Evolutionary conservation across 2,113 vertebrate species (phyloP), one percentile per base, ranked within the genome.

Genomic region (Ceyx melanurus): DNA sequence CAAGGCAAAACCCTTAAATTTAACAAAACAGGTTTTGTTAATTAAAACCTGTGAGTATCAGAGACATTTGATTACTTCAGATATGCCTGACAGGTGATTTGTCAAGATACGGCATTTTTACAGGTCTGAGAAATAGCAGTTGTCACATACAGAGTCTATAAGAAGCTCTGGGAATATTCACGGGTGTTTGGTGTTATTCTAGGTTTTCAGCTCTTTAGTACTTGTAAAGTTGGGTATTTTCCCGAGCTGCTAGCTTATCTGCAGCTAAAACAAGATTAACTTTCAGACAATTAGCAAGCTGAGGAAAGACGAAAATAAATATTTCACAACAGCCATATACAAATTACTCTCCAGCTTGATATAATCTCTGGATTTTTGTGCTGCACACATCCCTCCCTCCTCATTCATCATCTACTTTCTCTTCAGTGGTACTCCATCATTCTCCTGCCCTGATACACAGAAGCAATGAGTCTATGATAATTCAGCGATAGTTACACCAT

Each of bases 381-480:
- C 64, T 54, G 82, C 77, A 79, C 14, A 61, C 17, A 73, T 51
- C 46, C 54, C 64, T 78, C 81, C 78, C 71, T 92, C 67, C 67
- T 95, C 92, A 91, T 33, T 83, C 93, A 96, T 82, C 90, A 93
- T 68, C 85, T 87, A 26, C 87, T 77, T 93, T 96, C 87, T 91
- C 85, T 64, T 86, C 79, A 83, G 64, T 29, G 43, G 31, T 77
- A 74, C n/a, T 85, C 62, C n/a, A 22, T 37, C 76, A 87, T 33
- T 71, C 56, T 73, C 31, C 33, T 85, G 50, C 64, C 35, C 60
- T 72, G 81, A 91, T 66, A 82, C 5, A 10, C 74, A 85, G 25
- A 66, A 89, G 21, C 76, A 87, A 67, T 60, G 65, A 92, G 67
- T 77, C 78, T 74, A 45, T 50, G 72, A 65, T 74, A 82, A 78